Evolutionary conservation across 1,140 invertebrate species (phyloP).

Genomic region (Atta texana): DNA sequence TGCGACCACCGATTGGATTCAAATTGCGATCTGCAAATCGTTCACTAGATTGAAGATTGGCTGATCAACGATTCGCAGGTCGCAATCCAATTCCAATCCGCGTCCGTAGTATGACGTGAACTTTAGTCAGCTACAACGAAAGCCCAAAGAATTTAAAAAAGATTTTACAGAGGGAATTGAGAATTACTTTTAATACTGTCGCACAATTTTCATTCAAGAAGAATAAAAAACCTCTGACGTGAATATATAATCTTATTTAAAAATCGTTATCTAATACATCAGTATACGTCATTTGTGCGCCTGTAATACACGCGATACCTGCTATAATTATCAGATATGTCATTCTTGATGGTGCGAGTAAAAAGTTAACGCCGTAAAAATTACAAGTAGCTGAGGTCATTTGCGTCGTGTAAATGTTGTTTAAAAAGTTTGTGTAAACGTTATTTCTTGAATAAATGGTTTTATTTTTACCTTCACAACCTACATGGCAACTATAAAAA

Average conservation of each 20-base stretch:
- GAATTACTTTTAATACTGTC: background rate
- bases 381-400: conserved; percentile 40
- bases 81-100: no score
- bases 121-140: background rate
- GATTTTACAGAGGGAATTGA: background rate
- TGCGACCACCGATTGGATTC: no score
- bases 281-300: conserved; percentile 4
- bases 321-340: conserved; percentile 57
- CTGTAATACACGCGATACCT: conserved; percentile 38
- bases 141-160: background rate
- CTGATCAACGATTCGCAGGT: no score
- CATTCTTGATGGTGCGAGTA: conserved; percentile 28
- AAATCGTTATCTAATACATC: conserved; percentile 36
- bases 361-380: conserved; percentile 42
- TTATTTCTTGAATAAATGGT: conserved; percentile 30
- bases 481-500: conserved; percentile 4
- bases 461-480: conserved; percentile 11
- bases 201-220: background rate
- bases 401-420: conserved; percentile 21
- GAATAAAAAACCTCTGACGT: conserved; percentile 26
- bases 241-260: conserved; percentile 16
- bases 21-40: no score
- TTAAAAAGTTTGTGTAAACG: conserved; percentile 13
- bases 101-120: no score
- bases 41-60: no score